Percentiles rank a stretch among this genome's conserved stretches.
Conservation (phyloP, 2,797 vertebrate genomes). For the Chelon auratus region DNA sequence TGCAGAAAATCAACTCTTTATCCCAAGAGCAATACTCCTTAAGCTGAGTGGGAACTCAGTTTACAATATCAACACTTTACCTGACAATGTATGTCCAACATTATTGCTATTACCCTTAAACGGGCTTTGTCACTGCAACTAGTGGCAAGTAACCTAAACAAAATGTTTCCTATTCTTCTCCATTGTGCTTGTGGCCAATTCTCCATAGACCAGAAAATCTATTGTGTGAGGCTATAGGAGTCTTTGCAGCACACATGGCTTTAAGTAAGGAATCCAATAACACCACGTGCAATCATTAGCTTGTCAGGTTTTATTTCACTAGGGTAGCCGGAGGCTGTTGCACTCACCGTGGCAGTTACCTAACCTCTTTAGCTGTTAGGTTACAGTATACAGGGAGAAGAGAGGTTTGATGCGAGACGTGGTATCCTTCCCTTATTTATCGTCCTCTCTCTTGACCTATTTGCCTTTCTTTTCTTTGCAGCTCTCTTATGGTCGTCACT, state of each 20-base stretch:
- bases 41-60: constrained; percentile 22
- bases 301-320: constrained; percentile 73
- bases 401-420: constrained; percentile 15
- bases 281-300: constrained; percentile 65
- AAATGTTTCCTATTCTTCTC: constrained; percentile 60
- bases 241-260: constrained; percentile 47
- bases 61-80: constrained; percentile 21
- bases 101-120: constrained; percentile 33
- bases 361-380: constrained; percentile 44
- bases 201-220: constrained; percentile 63
- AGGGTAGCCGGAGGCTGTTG: constrained; percentile 43
- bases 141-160: constrained; percentile 35
- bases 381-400: constrained; percentile 26
- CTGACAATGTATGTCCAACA: constrained; percentile 13
- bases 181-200: constrained; percentile 60
- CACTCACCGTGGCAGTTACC: constrained; percentile 28
- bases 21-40: background rate
- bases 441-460: background rate
- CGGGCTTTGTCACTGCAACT: constrained; percentile 48
- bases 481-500: background rate
- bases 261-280: constrained; percentile 69
- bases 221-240: constrained; percentile 45
- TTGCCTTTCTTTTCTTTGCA: background rate
- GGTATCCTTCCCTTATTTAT: background rate
- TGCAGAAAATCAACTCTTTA: background rate